Percentiles rank a stretch among this genome's conserved stretches.
Conservation (phyloP, 2,797 vertebrate genomes). For the Sciaenops ocellatus region DNA sequence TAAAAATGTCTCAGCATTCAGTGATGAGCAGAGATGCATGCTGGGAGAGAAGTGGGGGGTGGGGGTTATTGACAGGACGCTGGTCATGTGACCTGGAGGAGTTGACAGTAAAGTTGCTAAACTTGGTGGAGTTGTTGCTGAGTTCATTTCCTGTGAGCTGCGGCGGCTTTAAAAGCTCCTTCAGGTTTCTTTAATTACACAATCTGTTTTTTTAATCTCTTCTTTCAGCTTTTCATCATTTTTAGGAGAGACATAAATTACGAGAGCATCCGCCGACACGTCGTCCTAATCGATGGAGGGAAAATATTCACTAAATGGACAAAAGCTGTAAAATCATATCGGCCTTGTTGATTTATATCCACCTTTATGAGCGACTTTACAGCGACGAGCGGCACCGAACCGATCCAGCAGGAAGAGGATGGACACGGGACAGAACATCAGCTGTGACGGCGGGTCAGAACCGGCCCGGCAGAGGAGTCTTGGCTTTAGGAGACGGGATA, state of each 20-base stretch:
- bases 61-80: background rate
- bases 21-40: background rate
- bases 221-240: constrained; percentile 50
- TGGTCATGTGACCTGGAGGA: constrained; percentile 1
- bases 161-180: constrained; percentile 41
- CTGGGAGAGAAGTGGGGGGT: background rate
- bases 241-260: constrained; percentile 64
- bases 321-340: constrained; percentile 47
- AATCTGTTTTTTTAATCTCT: constrained; percentile 48
- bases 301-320: constrained; percentile 60
- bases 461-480: constrained; percentile 29
- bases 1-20: background rate
- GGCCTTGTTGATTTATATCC: constrained; percentile 45
- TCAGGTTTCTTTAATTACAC: constrained; percentile 55
- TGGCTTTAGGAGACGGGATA: constrained; percentile 58
- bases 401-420: constrained; percentile 7
- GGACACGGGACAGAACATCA: constrained; percentile 36
- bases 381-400: background rate
- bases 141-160: background rate
- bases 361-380: constrained; percentile 51
- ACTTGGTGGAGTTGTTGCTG: constrained; percentile 10
- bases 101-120: constrained; percentile 1
- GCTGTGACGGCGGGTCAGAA: constrained; percentile 57
- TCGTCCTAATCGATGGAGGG: constrained; percentile 28
- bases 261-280: background rate